phyloP scores from a whole-genome alignment of 2,888 invertebrate genomes.

The Labia minor region DNA sequence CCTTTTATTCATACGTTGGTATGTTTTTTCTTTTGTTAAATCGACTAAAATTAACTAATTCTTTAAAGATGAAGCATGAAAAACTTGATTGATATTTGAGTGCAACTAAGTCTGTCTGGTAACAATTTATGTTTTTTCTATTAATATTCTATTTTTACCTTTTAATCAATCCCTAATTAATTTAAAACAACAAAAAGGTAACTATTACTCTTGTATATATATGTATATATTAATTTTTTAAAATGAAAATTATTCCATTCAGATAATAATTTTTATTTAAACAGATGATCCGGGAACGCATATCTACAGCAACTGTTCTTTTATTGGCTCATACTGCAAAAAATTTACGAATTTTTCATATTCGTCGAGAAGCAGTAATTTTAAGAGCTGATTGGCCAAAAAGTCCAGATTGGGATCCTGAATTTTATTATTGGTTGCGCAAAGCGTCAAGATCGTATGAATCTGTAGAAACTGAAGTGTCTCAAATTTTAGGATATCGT shows the following conservation, averaged over 20 bases:
- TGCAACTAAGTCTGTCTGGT: no score
- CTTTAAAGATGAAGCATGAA: neutral
- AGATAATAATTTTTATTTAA: neutral
- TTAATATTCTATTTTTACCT: no score
- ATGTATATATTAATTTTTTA: no score
- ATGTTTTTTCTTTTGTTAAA: no score
- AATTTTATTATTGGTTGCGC: conserved; percentile 56
- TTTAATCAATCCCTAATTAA: no score
- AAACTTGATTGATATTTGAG: no score
- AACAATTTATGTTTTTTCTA: no score
- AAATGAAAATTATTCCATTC: no score
- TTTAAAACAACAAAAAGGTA: no score
- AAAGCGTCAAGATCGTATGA: conserved; percentile 51
- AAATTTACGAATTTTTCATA: conserved; percentile 48
- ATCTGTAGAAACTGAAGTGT: conserved; percentile 54
- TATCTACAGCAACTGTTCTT: conserved; percentile 66
- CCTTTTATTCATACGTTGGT: conserved; percentile 57
- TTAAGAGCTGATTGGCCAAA: conserved; percentile 56
- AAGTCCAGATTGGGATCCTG: conserved; percentile 53
- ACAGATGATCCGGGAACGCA: conserved; percentile 59
- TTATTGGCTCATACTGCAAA: conserved; percentile 55
- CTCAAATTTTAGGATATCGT: conserved; percentile 50
- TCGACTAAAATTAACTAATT: no score
- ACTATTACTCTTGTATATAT: no score
- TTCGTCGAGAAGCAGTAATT: conserved; percentile 61